Conservation (phyloP, 2,113 vertebrate species). For the Equus przewalskii region DNA sequence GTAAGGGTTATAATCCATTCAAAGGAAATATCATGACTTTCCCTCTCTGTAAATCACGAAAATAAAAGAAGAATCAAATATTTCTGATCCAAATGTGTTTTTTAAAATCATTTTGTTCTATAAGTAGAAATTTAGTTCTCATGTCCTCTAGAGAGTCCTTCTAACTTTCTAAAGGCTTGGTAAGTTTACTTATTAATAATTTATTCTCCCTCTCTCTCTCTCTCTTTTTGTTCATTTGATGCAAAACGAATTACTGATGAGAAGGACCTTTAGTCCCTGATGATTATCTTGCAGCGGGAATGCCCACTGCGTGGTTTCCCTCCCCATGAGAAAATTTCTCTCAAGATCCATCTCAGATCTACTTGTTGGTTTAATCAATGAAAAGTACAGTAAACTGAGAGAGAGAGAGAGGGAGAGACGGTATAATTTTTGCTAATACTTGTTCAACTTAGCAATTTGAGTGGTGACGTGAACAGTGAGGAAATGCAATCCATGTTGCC, state of each 20-base stretch:
- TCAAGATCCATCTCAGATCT: not conserved
- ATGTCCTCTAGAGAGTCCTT: not conserved
- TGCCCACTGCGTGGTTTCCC: not conserved
- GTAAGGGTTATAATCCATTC: not conserved
- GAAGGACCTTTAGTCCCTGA: not conserved
- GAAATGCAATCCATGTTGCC: not conserved
- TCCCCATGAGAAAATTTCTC: constrained; percentile 37
- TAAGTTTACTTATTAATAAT: not conserved
- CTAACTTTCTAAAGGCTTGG: not conserved
- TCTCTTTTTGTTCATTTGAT: not conserved
- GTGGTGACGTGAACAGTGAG: not conserved
- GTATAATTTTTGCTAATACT: not conserved
- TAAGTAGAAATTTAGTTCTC: not conserved
- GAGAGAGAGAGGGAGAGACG: not conserved
- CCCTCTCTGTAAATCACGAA: not conserved
- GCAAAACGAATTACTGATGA: not conserved
- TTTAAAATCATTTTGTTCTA: not conserved
- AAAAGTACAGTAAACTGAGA: not conserved
- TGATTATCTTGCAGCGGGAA: not conserved
- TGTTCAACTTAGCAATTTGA: not conserved
- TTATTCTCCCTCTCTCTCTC: not conserved
- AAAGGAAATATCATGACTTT: not conserved
- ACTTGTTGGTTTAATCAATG: constrained; percentile 4
- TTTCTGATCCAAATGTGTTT: not conserved
- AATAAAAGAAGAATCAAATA: not conserved